Evolutionary conservation across 2,113 vertebrate species (phyloP), one percentile per base, ranked within the genome.

Genomic region (Colinus virginianus): DNA sequence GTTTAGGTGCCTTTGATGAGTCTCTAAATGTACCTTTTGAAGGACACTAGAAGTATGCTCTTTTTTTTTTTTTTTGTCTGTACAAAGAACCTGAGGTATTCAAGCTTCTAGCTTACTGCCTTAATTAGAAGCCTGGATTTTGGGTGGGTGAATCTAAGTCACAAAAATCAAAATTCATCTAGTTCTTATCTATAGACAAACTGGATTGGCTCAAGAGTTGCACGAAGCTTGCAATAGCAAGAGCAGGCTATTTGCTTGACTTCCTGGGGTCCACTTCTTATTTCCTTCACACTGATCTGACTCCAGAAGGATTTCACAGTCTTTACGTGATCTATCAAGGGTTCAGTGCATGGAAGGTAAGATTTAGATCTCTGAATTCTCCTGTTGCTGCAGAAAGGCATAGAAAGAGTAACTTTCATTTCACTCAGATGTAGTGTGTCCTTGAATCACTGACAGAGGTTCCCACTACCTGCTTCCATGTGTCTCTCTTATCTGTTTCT

Each of bases 241-340:
- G 38, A 85, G 83, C 1, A 4, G 19, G 59, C 30, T 15, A 77
- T 78, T 76, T 59, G 13, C 53, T 49, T 53, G n/a, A 36, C 28
- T 69, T 94, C 22, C 42, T 15, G 64, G 71, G 38, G 32, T 5
- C 42, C 23, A 28, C 63, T 87, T 36, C 55, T 49, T 26, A 23
- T 70, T 88, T 86, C 14, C 19, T 77, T 83, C 36, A 53, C 9
- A 66, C 6, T 66, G 55, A 14, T 83, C 67, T 79, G 69, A 70
- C 26, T 56, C 28, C 1, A 5, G 42, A 6, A 3, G 11, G 62
- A 58, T 20, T 38, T 9, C 42, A 63, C 0, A 1, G 23, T 63
- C 92, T 75, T 89, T 66, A 71, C 16, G 38, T 42, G 30, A 83
- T 26, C 10, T 77, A 67, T 45, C 42, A n/a, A 19, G 9, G 36